Evolutionary conservation across 1,140 invertebrate genomes (phyloP), one percentile per base, ranked within the genome.

Genomic region (Caenorhabditis briggsae): DNA sequence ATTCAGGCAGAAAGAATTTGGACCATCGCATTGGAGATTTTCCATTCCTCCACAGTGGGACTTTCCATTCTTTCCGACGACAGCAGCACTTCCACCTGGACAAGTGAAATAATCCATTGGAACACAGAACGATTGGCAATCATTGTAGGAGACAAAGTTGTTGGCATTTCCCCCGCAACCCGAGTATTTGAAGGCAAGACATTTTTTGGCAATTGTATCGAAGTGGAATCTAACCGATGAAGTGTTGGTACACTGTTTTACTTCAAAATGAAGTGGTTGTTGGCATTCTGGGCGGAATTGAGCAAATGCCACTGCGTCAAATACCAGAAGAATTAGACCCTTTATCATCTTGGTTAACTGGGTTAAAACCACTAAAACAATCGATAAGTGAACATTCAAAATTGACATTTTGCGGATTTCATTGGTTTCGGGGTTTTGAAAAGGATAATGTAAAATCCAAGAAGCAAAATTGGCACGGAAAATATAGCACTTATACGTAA

Each of bases 91-190:
- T 18, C 65, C 65, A 16, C 61, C 84, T 5, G 84, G 84, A 43
- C 84, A 85, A 9, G 50, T 85, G 61, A 70, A 53, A 53, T 70
- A 85, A 48, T 85, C 84, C 84, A 85, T 65, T 85, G 84, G 84
- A 48, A 85, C 18, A 48, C 84, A 85, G 46, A 50, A 70, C 7
- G 20, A 70, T 82, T 89, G 82, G 70, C 89, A 89, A 20, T 74
- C 82, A 11, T 59, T 25, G 23, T 88, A 82, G 25, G 61, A 59
- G 25, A 82, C 87, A 53, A 89, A 89, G 82, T 86, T 89, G 78
- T 89, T 89, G 16, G 86, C 85, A 65, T 89, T 89, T 74, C 89
- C 89, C 33, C 88, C 86, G 59, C 88, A 89, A 20, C 89, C 89
- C 58, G 82, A 82, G 53, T 89, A 89, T 58, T 83, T 83, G 61